Evolutionary conservation across 2,888 invertebrate species (phyloP).

Genomic region (Drosophila leonis): DNA sequence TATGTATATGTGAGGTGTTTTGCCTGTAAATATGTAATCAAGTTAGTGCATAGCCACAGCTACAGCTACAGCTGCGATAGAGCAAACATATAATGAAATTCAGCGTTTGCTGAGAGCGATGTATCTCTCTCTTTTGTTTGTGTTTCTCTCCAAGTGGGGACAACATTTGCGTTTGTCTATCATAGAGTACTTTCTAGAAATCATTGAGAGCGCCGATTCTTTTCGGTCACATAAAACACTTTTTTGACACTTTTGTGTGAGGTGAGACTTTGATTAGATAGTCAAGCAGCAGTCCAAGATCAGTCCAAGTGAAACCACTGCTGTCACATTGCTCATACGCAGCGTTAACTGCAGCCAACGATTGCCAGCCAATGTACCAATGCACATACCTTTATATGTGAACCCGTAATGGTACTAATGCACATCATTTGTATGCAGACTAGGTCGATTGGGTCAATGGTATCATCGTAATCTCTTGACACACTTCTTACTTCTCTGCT

Average conservation of each 20-base stretch:
- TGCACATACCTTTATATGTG: neutral
- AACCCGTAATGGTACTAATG: neutral
- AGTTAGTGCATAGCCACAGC: conserved; percentile 36
- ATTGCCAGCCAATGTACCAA: too few relatives aligned
- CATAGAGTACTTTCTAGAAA: conserved; percentile 69
- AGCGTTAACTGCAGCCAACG: conserved; percentile 17
- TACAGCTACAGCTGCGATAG: conserved; percentile 39
- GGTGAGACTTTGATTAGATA: conserved; percentile 57
- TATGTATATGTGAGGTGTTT: conserved; percentile 6
- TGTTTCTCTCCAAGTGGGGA: conserved; percentile 6
- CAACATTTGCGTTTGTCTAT: conserved; percentile 60
- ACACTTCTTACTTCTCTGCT: conserved; percentile 37
- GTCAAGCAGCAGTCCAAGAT: conserved; percentile 45
- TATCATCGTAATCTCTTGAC: conserved; percentile 57
- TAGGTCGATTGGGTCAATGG: conserved; percentile 60
- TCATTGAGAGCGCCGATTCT: conserved; percentile 46
- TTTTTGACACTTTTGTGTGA: conserved; percentile 51
- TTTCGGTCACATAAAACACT: conserved; percentile 44
- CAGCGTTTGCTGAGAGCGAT: conserved; percentile 26
- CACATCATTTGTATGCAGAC: neutral
- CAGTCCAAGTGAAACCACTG: neutral
- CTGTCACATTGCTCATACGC: conserved; percentile 59
- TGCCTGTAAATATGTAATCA: conserved; percentile 14
- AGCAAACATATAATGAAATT: conserved; percentile 24
- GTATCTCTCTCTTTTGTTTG: neutral